A percentile compares a stretch with the other conserved stretches of the same genome.
These are phyloP conservation scores for Crocodylus rhombifer DNA, from an alignment of 2,797 vertebrate genomes.

Conservation along the genomic window DNA sequence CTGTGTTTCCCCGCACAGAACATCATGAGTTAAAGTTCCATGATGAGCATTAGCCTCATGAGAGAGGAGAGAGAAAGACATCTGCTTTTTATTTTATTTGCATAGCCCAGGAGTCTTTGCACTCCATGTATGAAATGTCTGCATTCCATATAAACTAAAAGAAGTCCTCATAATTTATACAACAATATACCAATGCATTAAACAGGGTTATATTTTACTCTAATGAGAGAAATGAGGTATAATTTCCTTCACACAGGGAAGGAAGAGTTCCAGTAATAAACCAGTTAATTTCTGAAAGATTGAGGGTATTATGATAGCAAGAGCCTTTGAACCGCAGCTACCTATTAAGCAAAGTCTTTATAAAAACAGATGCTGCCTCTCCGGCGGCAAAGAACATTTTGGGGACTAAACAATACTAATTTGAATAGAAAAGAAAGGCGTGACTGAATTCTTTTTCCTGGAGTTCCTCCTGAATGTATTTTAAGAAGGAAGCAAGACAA, in stretches of 20 bases:
- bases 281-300: constrained; percentile 54
- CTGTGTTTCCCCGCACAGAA: not conserved
- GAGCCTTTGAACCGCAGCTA: constrained; percentile 22
- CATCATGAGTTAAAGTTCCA: constrained; percentile 71
- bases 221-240: constrained; percentile 81
- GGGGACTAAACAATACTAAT: not conserved
- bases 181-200: constrained; percentile 76
- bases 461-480: not conserved
- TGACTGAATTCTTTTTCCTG: not conserved
- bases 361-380: constrained; percentile 10
- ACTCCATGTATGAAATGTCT: constrained; percentile 77
- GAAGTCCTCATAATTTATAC: constrained; percentile 81
- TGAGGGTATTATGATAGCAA: constrained; percentile 55
- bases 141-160: constrained; percentile 80
- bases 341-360: constrained; percentile 32
- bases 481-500: not conserved
- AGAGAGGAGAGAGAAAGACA: constrained; percentile 71
- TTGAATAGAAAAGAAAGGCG: not conserved
- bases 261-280: constrained; percentile 75
- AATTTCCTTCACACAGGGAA: constrained; percentile 74
- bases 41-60: constrained; percentile 58
- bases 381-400: not conserved
- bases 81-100: constrained; percentile 85
- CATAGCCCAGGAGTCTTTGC: constrained; percentile 58
- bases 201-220: constrained; percentile 80